Evolutionary conservation across 2,113 vertebrate genomes (phyloP).

Genomic region (Junco hyemalis): DNA sequence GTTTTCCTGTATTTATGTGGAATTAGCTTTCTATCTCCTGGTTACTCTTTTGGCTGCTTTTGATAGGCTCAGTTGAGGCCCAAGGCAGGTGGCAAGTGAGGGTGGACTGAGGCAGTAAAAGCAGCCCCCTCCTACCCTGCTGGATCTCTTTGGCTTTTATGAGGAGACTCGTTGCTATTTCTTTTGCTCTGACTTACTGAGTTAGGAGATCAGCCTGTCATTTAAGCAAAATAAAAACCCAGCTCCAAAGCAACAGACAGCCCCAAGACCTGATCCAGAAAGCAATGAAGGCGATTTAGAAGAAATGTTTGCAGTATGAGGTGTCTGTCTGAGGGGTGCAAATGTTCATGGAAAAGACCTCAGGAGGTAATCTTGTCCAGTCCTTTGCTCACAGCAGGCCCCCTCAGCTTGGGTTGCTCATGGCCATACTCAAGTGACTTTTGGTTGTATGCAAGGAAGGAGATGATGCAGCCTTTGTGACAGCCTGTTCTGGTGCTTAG

Average conservation of each 20-base stretch:
- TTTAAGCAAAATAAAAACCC: not conserved
- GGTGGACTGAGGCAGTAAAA: not conserved
- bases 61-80: not conserved
- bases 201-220: not conserved
- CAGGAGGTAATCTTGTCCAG: not conserved
- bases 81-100: not conserved
- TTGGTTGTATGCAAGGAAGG: not conserved
- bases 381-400: not conserved
- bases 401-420: not conserved
- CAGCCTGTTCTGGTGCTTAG: not conserved
- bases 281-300: not conserved
- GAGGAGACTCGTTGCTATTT: not conserved
- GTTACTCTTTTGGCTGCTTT: not conserved
- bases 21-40: not conserved
- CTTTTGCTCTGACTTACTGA: not conserved
- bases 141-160: not conserved
- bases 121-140: not conserved
- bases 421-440: accelerated
- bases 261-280: not conserved
- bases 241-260: not conserved
- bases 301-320: not conserved
- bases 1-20: not conserved
- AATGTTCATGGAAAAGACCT: not conserved
- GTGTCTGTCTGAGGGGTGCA: not conserved
- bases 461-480: not conserved